Percentiles rank a stretch among this genome's conserved stretches.
Conservation (phyloP, 2,113 vertebrate genomes). For the Cephalopholis sonnerati region DNA sequence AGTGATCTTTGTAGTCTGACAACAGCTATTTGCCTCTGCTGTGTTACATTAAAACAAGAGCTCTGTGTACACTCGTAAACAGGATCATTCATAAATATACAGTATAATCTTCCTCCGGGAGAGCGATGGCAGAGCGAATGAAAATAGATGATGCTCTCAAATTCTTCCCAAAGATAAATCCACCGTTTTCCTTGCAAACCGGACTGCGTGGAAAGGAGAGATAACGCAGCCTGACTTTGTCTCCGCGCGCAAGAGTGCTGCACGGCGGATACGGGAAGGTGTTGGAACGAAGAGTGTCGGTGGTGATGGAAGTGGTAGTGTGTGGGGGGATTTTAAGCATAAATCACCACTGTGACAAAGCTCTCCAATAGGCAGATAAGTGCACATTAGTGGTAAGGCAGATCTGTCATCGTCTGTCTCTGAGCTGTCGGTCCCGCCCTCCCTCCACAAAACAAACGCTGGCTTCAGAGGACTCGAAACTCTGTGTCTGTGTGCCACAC, state of each 20-base stretch:
- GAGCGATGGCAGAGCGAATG: conserved; percentile 66
- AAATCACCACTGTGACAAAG: conserved; percentile 81
- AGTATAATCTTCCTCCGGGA: conserved; percentile 45
- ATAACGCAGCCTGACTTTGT: conserved; percentile 73
- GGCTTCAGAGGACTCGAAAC: conserved; percentile 60
- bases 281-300: conserved; percentile 59
- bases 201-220: conserved; percentile 62
- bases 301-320: conserved; percentile 68
- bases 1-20: conserved; percentile 51
- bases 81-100: conserved; percentile 76
- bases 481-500: conserved; percentile 33
- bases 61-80: conserved; percentile 57
- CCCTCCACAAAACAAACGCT: conserved; percentile 40
- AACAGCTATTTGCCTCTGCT: conserved; percentile 45
- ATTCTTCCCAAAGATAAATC: conserved; percentile 74
- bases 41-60: conserved; percentile 59
- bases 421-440: conserved; percentile 40
- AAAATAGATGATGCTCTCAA: conserved; percentile 76
- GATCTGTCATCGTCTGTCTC: conserved; percentile 79
- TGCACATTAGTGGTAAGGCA: conserved; percentile 79
- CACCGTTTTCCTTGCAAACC: conserved; percentile 51
- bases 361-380: conserved; percentile 83
- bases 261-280: conserved; percentile 41
- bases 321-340: conserved; percentile 73
- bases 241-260: conserved; percentile 20